phyloP scores from a whole-genome alignment of 2,113 vertebrate genomes.

The Xiphorhynchus elegans region DNA sequence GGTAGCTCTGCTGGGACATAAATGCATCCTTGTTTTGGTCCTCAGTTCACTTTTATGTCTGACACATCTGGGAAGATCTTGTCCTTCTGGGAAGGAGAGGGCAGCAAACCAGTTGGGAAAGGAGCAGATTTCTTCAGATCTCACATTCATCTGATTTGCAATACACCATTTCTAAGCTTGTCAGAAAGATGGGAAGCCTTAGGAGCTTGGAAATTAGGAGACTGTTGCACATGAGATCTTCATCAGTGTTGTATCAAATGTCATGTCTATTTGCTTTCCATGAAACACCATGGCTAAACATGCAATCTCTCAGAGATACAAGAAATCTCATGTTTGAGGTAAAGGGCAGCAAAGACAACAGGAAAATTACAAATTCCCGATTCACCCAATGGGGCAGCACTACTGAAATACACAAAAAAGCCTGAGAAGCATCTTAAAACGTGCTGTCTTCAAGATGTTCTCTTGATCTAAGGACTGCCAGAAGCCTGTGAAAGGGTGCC shows the following conservation, averaged over 20 bases:
- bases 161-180: neutral
- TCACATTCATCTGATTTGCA: neutral
- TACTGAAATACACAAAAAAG: neutral
- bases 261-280: neutral
- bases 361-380: neutral
- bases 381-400: neutral
- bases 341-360: neutral
- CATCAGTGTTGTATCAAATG: neutral
- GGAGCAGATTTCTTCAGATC: neutral
- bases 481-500: neutral
- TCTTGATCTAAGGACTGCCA: neutral
- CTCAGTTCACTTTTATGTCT: conserved; percentile 17
- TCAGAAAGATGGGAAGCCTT: neutral
- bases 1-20: neutral
- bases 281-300: neutral
- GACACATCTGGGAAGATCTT: neutral
- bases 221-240: neutral
- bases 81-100: neutral
- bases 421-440: neutral
- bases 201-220: neutral
- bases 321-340: neutral
- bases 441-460: neutral
- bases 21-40: neutral
- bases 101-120: neutral
- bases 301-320: neutral